These are phyloP conservation scores for Oscheius sp. DNA, from an alignment of 2,888 invertebrate genomes.

Conservation along the genomic window DNA sequence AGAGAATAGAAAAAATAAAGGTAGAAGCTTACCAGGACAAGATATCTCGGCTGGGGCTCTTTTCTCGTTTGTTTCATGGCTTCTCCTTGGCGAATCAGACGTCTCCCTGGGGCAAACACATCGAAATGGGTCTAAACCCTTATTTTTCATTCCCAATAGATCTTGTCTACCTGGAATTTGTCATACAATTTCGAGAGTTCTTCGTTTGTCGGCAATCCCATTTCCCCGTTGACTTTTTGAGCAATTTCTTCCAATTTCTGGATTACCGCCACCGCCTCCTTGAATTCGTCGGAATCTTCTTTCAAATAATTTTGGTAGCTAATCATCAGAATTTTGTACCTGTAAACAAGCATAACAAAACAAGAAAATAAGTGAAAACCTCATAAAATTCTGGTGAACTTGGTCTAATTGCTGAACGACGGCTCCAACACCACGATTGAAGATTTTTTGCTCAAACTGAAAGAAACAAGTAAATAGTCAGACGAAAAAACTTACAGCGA, in stretches of 20 bases:
- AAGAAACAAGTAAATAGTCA: conserved; percentile 4
- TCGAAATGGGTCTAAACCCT: conserved; percentile 62
- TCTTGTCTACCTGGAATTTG: conserved; percentile 57
- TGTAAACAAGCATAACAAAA: not conserved
- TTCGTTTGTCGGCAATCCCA: conserved; percentile 61
- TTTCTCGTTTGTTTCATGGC: conserved; percentile 67
- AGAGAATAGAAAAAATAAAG: too few species aligned
- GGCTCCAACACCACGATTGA: conserved; percentile 58
- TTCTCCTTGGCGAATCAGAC: conserved; percentile 62
- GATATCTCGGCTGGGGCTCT: conserved; percentile 54
- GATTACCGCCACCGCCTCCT: conserved; percentile 56
- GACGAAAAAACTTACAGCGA: conserved; percentile 42
- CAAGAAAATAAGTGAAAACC: conserved; percentile 29
- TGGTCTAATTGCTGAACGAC: conserved; percentile 64
- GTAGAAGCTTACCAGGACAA: conserved; percentile 55
- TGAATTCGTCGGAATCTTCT: conserved; percentile 45
- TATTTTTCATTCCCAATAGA: not conserved
- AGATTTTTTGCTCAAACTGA: conserved; percentile 60
- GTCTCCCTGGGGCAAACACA: conserved; percentile 64
- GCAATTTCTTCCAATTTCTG: conserved; percentile 59
- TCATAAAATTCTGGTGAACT: conserved; percentile 65
- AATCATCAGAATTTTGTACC: conserved; percentile 68
- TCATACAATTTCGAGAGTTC: conserved; percentile 60
- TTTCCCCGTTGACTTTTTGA: conserved; percentile 60
- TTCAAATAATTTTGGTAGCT: conserved; percentile 58